Conservation (phyloP, 64 coral and sea anemone genomes). For the Montipora efflorescens region DNA sequence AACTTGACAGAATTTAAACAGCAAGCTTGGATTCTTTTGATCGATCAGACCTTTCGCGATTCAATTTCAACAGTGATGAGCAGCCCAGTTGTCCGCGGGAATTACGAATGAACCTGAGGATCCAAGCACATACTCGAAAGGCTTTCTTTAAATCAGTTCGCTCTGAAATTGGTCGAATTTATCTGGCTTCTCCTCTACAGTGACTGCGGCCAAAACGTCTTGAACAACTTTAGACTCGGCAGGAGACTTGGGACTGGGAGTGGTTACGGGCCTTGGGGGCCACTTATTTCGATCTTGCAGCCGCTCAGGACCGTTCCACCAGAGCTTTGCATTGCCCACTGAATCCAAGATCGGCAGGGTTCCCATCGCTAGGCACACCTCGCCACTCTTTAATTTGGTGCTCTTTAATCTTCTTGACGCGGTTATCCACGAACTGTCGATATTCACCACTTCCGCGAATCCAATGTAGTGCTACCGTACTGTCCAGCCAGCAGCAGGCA, state of each 20-base stretch:
- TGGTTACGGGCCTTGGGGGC: slow-evolving; percentile 37
- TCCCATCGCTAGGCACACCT: slow-evolving; percentile 28
- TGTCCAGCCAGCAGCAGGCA: slow-evolving; percentile 50
- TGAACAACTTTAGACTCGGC: slow-evolving; percentile 3
- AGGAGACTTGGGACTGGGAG: background rate
- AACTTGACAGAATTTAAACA: background rate
- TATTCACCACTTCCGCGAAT: slow-evolving; percentile 41
- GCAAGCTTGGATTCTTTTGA: background rate
- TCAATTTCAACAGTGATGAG: slow-evolving; percentile 24
- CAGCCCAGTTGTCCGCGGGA: slow-evolving; percentile 1
- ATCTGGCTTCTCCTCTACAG: background rate
- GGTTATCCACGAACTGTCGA: slow-evolving; percentile 58
- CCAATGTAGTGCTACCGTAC: slow-evolving; percentile 55
- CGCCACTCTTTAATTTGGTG: slow-evolving; percentile 27
- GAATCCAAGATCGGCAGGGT: slow-evolving; percentile 55
- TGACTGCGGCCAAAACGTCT: slow-evolving; percentile 22
- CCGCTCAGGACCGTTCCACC: slow-evolving; percentile 31
- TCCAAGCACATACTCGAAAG: slow-evolving; percentile 38
- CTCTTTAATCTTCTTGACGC: slow-evolving; percentile 25
- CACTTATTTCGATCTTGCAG: background rate
- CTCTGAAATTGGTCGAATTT: slow-evolving; percentile 12
- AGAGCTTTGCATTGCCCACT: background rate
- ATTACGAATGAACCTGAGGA: slow-evolving; percentile 24
- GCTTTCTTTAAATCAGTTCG: slow-evolving; percentile 32
- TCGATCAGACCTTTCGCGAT: background rate